phyloP scores from a whole-genome alignment of 2,797 vertebrate species.

The Gobionotothen gibberifrons region DNA sequence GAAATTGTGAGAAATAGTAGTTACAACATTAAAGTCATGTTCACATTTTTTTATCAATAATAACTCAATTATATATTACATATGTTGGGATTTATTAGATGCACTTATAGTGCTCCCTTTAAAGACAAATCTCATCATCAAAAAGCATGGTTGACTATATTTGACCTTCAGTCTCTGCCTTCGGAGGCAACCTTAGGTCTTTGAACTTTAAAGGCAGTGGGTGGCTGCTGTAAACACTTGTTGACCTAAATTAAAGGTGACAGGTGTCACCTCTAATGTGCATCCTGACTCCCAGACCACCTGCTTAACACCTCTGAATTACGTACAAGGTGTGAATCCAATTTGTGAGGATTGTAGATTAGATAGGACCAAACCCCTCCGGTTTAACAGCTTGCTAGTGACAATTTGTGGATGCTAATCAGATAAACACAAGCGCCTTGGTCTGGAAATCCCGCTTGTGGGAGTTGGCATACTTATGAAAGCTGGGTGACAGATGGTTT shows the following conservation, averaged over 20 bases:
- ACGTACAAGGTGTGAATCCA: conserved; percentile 81
- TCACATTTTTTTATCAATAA: too few relatives aligned
- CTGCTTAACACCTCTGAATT: conserved; percentile 64
- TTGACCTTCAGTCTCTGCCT: conserved; percentile 11
- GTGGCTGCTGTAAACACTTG: conserved; percentile 43
- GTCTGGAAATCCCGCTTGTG: conserved; percentile 73
- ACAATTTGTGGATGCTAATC: conserved; percentile 81
- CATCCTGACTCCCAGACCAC: conserved; percentile 47
- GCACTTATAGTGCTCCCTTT: background rate
- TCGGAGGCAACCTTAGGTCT: conserved; percentile 6
- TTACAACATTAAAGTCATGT: background rate
- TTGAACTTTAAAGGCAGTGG: conserved; percentile 27
- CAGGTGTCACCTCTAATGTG: conserved; percentile 69
- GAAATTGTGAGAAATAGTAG: background rate
- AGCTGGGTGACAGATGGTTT: conserved; percentile 75
- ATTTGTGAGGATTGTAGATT: conserved; percentile 81
- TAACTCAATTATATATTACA: background rate
- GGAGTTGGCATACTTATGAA: conserved; percentile 66
- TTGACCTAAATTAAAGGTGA: conserved; percentile 58
- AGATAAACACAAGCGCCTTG: conserved; percentile 81
- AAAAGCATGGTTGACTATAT: background rate
- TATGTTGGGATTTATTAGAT: background rate
- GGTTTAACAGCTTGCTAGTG: conserved; percentile 80
- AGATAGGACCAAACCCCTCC: conserved; percentile 61
- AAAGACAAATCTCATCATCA: background rate